Base-by-base conservation (phyloP, 2,113 vertebrate genomes). In the Myrmophylax atrothorax region DNA sequence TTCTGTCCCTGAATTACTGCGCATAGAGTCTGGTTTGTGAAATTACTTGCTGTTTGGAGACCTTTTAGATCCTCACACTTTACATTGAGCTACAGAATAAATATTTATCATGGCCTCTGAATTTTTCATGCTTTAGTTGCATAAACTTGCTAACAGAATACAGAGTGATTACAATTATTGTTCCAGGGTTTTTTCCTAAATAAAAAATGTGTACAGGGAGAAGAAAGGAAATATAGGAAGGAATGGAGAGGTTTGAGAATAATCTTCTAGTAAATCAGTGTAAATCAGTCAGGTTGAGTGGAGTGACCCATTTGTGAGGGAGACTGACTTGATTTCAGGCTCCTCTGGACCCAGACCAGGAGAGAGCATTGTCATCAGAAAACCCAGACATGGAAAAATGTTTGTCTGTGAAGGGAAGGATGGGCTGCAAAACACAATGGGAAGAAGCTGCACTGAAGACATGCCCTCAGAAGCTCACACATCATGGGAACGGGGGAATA, bases 21-120 rank as follows among this genome's bases (percentile, higher is more conserved):
- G 25, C 25, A 26, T 6, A 25, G 33, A 63, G 49, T 56, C 38
- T 2, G 8, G 25, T 74, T 76, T 59, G 59, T 72, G 64, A 79
- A 95, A 81, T 72, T 20, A 50, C 35, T 78, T 95, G 72, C 79
- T 90, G 35, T 78, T 95, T 66, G 77, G 63, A 91, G 83, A 74
- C 12, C 35, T 85, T 92, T 90, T 47, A 58, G 42, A 63, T 80
- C 47, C 74, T 87, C 58, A 78, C 38, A 35, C 2, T 5, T 58
- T 42, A 55, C 31, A 20, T 0, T 83, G 28, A 92, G 29, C 44
- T 80, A 29, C 38, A 78, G 40, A 89, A 82, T 50, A 75, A 52
- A 62, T 78, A 88, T 81, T 79, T 64, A 78, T 66, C 44, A 33
- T 7, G 20, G 47, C 66, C 40, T 74, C 69, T 93, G 64, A 96